Base-by-base conservation (phyloP, 1,140 invertebrate species). In the Drosophila trapezifrons region DNA sequence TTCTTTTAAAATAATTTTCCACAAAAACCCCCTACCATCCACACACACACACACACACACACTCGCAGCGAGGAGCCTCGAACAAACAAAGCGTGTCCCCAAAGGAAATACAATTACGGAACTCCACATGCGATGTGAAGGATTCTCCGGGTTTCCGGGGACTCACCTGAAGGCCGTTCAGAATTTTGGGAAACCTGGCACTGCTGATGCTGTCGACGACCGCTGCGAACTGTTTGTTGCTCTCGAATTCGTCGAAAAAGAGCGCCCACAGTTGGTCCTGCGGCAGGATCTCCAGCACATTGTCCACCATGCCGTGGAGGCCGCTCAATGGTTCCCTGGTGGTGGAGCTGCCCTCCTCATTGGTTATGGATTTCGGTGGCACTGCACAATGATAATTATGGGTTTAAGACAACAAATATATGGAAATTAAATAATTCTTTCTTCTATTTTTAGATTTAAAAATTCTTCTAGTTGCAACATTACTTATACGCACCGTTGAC, bases 171-270 rank as follows among this genome's bases (percentile, higher is more conserved):
- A 91, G 72, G 54, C 83, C 90, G 47, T 55, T 58, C 25, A 91
- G 37, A 40, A 91, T 81, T 49, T 72, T 76, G 4, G 75, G 76
- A 66, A 91, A 91, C 56, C 76, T 76, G 18, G 81, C 76, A 42
- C 73, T 81, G 62, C 82, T 80, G 46, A 91, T 78, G 65, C 79
- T 90, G 29, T 91, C 73, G 37, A 91, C 74, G 2, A 91, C 67
- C 38, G 70, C 74, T 27, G 79, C 65, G 46, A 91, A 91, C 54
- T 87, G 82, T 66, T 87, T 76, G 73, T 86, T 83, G 64, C 74
- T 66, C 49, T 91, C 89, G 42, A 80, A 76, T 59, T 91, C 90
- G 29, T 91, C 87, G 60, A 91, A 91, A 57, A 91, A 91, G 7
- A 77, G 80, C 42, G 80, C 76, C 38, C 87, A 51, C 47, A 91